Conservation (phyloP, 2,797 vertebrate genomes). For the Triplophysa yarkandensis region DNA sequence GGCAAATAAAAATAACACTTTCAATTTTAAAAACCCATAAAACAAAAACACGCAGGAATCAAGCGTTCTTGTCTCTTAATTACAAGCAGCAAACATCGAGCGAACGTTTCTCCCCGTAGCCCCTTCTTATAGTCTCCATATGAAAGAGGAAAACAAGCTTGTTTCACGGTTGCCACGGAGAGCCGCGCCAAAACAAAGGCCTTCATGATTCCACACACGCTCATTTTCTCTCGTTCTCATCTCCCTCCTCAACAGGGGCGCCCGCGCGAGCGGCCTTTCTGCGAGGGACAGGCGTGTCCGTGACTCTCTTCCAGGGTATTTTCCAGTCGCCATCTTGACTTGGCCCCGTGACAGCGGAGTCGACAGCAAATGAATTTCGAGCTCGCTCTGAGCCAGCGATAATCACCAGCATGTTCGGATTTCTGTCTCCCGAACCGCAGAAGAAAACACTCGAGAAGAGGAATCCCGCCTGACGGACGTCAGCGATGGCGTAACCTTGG, state of each 20-base stretch:
- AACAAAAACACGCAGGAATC: background rate
- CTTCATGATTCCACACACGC: slow-evolving; percentile 62
- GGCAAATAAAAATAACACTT: background rate
- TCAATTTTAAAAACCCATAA: background rate
- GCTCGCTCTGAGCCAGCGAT: slow-evolving; percentile 67
- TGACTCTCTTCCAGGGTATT: slow-evolving; percentile 71
- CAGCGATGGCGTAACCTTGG: slow-evolving; percentile 53
- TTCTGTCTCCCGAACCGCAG: slow-evolving; percentile 70
- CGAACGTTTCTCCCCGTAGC: slow-evolving; percentile 38
- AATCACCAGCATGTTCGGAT: slow-evolving; percentile 67
- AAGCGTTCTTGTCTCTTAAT: slow-evolving; percentile 34
- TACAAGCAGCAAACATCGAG: slow-evolving; percentile 50
- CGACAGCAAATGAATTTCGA: slow-evolving; percentile 70
- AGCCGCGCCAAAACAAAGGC: slow-evolving; percentile 67
- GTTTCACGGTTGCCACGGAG: slow-evolving; percentile 73
- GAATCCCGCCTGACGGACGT: slow-evolving; percentile 68
- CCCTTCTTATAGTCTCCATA: slow-evolving; percentile 41
- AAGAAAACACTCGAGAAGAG: slow-evolving; percentile 56
- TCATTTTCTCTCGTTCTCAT: slow-evolving; percentile 64
- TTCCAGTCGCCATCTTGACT: slow-evolving; percentile 67
- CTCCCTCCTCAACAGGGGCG: slow-evolving; percentile 57
- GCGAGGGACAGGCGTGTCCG: slow-evolving; percentile 63
- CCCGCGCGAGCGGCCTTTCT: slow-evolving; percentile 39
- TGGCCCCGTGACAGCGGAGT: slow-evolving; percentile 67
- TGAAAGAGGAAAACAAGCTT: slow-evolving; percentile 58